Evolutionary conservation across 2,113 vertebrate species (phyloP).

Genomic region (Indicator indicator): DNA sequence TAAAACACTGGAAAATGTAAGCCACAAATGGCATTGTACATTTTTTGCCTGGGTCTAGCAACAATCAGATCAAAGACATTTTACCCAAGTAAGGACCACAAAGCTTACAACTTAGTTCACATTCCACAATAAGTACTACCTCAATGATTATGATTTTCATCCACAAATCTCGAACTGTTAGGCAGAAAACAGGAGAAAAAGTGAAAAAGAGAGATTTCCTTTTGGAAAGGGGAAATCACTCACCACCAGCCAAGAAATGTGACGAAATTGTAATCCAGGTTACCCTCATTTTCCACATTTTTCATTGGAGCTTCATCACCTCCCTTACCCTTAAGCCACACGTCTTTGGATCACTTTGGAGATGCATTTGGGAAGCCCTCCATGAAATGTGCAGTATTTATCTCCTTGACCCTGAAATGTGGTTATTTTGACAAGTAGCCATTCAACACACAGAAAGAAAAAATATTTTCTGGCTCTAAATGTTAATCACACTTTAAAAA

Average conservation of each 20-base stretch:
- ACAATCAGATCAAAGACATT: not conserved
- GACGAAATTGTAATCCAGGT: not conserved
- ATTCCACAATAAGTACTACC: fast-evolving
- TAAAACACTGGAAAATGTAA: not conserved
- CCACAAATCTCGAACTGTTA: not conserved
- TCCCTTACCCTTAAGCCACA: not conserved
- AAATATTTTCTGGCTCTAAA: not conserved
- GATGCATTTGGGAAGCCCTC: not conserved
- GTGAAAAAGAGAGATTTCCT: not conserved
- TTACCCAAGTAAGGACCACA: not conserved
- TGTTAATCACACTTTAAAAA: conserved; percentile 35
- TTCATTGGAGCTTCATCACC: not conserved
- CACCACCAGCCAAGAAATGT: fast-evolving
- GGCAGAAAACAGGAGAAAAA: not conserved
- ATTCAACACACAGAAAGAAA: not conserved
- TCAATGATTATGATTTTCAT: not conserved
- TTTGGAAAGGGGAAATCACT: not conserved
- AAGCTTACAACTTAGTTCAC: not conserved
- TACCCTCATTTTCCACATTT: not conserved
- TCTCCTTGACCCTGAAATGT: not conserved
- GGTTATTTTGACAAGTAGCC: not conserved
- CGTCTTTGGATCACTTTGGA: fast-evolving
- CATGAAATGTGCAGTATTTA: not conserved
- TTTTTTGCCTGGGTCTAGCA: not conserved
- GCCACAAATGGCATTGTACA: fast-evolving